Base-by-base conservation (phyloP, 2,113 vertebrate genomes). In the Coryphaenoides rupestris region DNA sequence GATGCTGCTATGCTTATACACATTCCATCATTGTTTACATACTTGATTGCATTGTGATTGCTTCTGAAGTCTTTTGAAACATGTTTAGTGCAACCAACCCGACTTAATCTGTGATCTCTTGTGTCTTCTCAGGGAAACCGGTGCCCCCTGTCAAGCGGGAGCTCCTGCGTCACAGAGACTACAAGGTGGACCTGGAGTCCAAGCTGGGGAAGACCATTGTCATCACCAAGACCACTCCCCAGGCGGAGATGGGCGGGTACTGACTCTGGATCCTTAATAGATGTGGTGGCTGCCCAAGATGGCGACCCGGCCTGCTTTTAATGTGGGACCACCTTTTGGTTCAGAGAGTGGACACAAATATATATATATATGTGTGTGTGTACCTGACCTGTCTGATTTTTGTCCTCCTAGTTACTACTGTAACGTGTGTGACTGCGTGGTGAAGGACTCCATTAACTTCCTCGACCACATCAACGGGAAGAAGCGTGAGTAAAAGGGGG, bases 391-490 rank as follows among this genome's bases (percentile, higher is more conserved):
- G 4, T 60, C 60, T 70, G 28, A 19, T 53, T 7, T 28, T 26
- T 60, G 22, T 49, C 64, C 19, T 55, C 26, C 3, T 86, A 99
- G 97, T 2, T 99, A 98, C 72, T 98, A 99, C 81, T 99, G 97
- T 64, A 99, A 98, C 0, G 96, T 99, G 0, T 99, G 97, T n/a
- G 97, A 99, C 89, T 99, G 97, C 3, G 97, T 99, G 40, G 97
- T 99, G 65, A 99, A 99, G 72, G 96, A 99, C 73, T 99, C 97
- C 68, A 98, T 99, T 74, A 99, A 99, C 85, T 99, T 99, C 79
- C 71, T 98, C 87, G 96, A 98, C 89, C 97, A 98, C 88, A 98
- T 99, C 90, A 99, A 99, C 49, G 96, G 97, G 66, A 99, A 99
- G 82, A 99, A 99, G 91, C 97, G 97, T 99, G 91, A 96, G 94